Evolutionary conservation across 1,140 invertebrate species (phyloP), one percentile per base, ranked within the genome.

Genomic region (Drosophila ironensis): DNA sequence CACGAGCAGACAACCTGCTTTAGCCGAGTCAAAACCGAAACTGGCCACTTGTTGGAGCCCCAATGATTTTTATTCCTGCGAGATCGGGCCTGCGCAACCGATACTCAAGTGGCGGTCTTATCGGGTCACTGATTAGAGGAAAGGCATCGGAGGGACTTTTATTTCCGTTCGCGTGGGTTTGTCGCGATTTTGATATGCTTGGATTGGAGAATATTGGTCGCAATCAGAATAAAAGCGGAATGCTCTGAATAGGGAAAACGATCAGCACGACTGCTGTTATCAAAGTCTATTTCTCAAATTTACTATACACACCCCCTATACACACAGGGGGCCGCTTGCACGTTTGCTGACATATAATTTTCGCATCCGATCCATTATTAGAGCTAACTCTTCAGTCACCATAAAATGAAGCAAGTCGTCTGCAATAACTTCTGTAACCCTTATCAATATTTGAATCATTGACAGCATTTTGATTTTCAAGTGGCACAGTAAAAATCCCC

Each of bases 201-300:
- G n/a, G n/a, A n/a, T n/a, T n/a, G n/a, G n/a, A n/a, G n/a, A n/a
- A 33, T 33, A 12, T 33, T 14, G 30, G 30, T 12, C 11, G 14
- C 38, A 60, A 22, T 37, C 28, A 63, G 24, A 28, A 24, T 63
- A 5, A 59, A n/a, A 5, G 30, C 11, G 60, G 63, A 63, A 63
- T 40, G 25, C 19, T n/a, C n/a, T n/a, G n/a, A n/a, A n/a, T n/a
- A n/a, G n/a, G n/a, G n/a, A n/a, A n/a, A n/a, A n/a, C n/a, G n/a
- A n/a, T n/a, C n/a, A n/a, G n/a, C n/a, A 22, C 14, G 11, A 14
- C 12, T 17, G 3, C 2, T 3, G 28, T 63, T 63, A 63, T 63
- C 60, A 4, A 9, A 30, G 3, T n/a, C 8, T 6, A 27, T 4
- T 22, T 48, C 8, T 3, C n/a, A 9, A 8, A 45, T 27, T 44